These are phyloP conservation scores for Polyommatus icarus DNA, from an alignment of 2,888 invertebrate species.

Conservation along the genomic window DNA sequence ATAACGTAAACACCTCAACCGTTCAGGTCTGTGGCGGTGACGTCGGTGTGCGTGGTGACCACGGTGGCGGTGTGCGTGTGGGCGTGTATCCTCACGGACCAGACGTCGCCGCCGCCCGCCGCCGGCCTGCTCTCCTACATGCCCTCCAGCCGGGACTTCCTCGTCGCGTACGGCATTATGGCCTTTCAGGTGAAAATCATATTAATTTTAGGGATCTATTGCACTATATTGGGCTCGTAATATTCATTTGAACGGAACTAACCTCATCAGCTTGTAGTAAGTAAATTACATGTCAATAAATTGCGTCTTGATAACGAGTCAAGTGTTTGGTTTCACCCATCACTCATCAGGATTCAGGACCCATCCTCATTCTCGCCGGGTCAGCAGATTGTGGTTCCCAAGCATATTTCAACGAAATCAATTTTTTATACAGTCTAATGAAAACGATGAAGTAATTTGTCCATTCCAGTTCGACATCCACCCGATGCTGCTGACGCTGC, in stretches of 20 bases:
- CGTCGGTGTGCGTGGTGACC: slow-evolving; percentile 83
- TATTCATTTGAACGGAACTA: too few relatives aligned
- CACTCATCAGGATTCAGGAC: too few relatives aligned
- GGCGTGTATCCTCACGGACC: slow-evolving; percentile 81
- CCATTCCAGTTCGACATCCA: slow-evolving; percentile 86
- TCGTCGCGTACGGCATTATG: slow-evolving; percentile 84
- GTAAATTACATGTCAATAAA: too few relatives aligned
- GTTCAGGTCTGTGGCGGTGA: slow-evolving; percentile 82
- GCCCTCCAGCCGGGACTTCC: slow-evolving; percentile 73
- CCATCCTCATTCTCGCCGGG: too few relatives aligned
- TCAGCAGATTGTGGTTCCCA: too few relatives aligned
- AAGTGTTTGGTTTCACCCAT: too few relatives aligned
- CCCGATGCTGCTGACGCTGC: slow-evolving; percentile 92
- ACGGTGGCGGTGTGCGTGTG: slow-evolving; percentile 84
- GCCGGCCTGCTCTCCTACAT: slow-evolving; percentile 53
- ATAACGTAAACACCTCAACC: too few relatives aligned
- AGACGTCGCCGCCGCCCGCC: slow-evolving; percentile 55
- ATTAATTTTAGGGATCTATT: not conserved
- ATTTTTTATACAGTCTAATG: not conserved
- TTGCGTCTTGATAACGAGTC: too few relatives aligned
- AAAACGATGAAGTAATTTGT: not conserved
- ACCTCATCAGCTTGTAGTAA: too few relatives aligned
- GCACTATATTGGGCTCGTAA: too few relatives aligned
- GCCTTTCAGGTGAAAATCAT: slow-evolving; percentile 79
- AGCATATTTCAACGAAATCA: too few relatives aligned